Evolutionary conservation across 2,888 invertebrate genomes (phyloP).

Genomic region (Bruchidius siliquastri): DNA sequence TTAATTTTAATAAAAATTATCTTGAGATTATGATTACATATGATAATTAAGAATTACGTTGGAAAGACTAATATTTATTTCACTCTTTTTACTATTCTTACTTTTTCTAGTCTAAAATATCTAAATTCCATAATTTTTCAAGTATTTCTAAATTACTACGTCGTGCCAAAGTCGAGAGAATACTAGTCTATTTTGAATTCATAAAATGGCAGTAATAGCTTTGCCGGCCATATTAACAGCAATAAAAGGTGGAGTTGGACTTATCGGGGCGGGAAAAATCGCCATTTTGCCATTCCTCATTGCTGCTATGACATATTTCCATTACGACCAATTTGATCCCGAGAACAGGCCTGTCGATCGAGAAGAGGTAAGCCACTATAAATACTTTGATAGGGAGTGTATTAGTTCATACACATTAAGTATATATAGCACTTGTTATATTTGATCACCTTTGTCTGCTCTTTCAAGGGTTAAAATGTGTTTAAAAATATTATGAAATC

Average conservation of each 20-base stretch:
- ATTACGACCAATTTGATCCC: constrained; percentile 81
- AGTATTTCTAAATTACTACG: not conserved
- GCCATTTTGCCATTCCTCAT: constrained; percentile 71
- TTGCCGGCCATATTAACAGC: constrained; percentile 54
- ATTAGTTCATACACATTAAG: too few species aligned
- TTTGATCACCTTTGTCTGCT: too few species aligned
- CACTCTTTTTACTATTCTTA: too few species aligned
- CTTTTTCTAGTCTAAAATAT: not conserved
- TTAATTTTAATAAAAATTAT: not conserved
- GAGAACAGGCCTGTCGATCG: constrained; percentile 56
- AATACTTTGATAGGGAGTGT: too few species aligned
- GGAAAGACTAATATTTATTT: not conserved
- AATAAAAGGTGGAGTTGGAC: constrained; percentile 65
- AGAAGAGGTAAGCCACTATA: not conserved
- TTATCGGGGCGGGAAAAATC: constrained; percentile 68
- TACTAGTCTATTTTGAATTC: not conserved
- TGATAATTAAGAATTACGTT: not conserved
- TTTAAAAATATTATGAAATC: too few species aligned
- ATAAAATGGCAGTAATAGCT: constrained; percentile 29
- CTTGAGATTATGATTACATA: not conserved
- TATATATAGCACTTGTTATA: too few species aligned
- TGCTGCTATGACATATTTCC: constrained; percentile 73
- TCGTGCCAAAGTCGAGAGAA: not conserved
- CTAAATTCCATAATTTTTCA: not conserved
- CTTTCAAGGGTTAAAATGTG: too few species aligned